These are phyloP conservation scores for Thermophis baileyi DNA, from an alignment of 2,113 vertebrate species.

Conservation along the genomic window DNA sequence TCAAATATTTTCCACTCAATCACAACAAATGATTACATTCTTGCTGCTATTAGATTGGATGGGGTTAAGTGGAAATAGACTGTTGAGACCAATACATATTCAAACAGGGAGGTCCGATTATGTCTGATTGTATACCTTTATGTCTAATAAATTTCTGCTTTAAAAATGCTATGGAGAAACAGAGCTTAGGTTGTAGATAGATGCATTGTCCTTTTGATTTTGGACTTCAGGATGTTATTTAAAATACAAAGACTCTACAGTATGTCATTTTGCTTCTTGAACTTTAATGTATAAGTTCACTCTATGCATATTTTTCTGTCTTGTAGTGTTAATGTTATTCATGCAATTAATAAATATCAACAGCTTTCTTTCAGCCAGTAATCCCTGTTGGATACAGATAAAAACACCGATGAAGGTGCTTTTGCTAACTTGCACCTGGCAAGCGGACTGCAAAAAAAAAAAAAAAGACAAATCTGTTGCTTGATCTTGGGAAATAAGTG, in stretches of 20 bases:
- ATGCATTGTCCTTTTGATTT: background rate
- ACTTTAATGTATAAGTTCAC: background rate
- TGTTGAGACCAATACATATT: background rate
- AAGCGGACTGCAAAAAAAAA: background rate
- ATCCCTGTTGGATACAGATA: background rate
- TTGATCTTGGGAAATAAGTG: background rate
- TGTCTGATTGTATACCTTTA: background rate
- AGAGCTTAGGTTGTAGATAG: background rate
- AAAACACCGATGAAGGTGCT: background rate
- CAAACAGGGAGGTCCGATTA: background rate
- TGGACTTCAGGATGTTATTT: background rate
- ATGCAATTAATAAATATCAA: background rate
- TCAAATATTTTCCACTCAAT: background rate
- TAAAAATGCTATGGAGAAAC: background rate
- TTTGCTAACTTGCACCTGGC: background rate
- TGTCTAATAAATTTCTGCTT: background rate
- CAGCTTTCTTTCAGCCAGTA: background rate
- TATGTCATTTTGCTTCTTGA: background rate
- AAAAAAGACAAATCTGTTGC: background rate
- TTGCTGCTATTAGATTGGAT: background rate
- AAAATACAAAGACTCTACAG: background rate
- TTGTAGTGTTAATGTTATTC: background rate
- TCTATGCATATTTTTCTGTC: background rate
- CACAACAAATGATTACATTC: background rate
- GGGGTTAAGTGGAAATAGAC: background rate